These are phyloP conservation scores for Leucoraja ocellata DNA, from an alignment of 2,797 vertebrate genomes.

Conservation along the genomic window DNA sequence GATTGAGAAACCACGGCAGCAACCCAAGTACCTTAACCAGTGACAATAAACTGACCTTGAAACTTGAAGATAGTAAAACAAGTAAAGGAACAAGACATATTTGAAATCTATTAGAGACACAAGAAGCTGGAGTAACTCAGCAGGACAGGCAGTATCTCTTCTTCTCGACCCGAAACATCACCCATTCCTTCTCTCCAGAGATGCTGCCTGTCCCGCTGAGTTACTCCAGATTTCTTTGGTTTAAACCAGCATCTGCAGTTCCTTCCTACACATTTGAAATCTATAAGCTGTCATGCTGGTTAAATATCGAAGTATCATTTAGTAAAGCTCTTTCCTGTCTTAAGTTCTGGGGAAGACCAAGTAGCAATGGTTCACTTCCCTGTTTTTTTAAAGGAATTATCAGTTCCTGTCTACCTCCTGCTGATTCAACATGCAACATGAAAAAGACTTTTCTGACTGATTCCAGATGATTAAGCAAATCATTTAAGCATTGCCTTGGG, in stretches of 20 bases:
- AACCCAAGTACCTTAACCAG: not conserved
- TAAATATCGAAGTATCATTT: not conserved
- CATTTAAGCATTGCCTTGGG: conserved; percentile 1
- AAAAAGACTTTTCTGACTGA: not conserved
- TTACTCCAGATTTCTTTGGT: too few species aligned
- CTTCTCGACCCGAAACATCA: too few species aligned
- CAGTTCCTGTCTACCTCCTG: not conserved
- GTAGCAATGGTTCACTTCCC: not conserved
- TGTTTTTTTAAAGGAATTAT: not conserved
- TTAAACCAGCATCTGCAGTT: too few species aligned
- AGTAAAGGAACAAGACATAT: not conserved
- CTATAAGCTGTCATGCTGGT: not conserved
- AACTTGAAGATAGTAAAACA: not conserved
- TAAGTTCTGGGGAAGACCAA: not conserved
- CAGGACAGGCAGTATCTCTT: too few species aligned
- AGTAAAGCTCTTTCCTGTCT: not conserved
- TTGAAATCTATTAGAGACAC: too few species aligned
- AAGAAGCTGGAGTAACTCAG: too few species aligned
- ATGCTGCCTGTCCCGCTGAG: too few species aligned
- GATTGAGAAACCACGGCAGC: not conserved
- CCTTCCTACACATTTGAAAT: not conserved
- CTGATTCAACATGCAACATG: not conserved
- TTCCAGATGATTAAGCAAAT: conserved; percentile 12
- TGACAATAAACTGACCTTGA: too few species aligned
- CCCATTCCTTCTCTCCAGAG: too few species aligned